phyloP scores from a whole-genome alignment of 2,888 invertebrate genomes.

The Melinopterus prodromus region DNA sequence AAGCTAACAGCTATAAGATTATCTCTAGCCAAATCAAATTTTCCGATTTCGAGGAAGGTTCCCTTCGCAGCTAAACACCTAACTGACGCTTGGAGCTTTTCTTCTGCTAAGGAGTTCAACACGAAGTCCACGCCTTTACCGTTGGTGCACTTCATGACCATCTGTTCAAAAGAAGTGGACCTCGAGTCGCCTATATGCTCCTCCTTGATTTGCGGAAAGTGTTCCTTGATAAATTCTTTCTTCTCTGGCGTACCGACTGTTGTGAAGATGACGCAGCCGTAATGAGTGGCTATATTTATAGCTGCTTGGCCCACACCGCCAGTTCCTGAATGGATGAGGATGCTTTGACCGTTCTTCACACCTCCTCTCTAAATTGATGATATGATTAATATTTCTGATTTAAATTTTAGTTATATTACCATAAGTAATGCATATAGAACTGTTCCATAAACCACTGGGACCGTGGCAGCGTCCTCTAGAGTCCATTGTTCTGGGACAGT shows the following conservation, averaged over 20 bases:
- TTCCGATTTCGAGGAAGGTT: slow-evolving; percentile 85
- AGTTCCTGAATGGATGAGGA: slow-evolving; percentile 68
- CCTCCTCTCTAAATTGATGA: slow-evolving; percentile 12
- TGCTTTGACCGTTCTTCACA: slow-evolving; percentile 51
- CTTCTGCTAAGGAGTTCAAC: slow-evolving; percentile 89
- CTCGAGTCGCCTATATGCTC: slow-evolving; percentile 87
- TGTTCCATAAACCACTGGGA: slow-evolving; percentile 77
- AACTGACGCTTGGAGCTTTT: slow-evolving; percentile 79
- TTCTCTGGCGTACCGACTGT: slow-evolving; percentile 85
- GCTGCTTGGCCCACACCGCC: slow-evolving; percentile 83
- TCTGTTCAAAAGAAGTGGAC: slow-evolving; percentile 86
- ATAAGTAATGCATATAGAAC: slow-evolving; percentile 63
- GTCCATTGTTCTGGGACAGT: slow-evolving; percentile 76
- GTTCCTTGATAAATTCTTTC: slow-evolving; percentile 80
- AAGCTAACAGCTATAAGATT: slow-evolving; percentile 68
- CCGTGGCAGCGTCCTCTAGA: slow-evolving; percentile 77
- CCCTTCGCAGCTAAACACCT: slow-evolving; percentile 69
- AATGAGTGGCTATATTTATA: slow-evolving; percentile 72
- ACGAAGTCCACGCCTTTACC: slow-evolving; percentile 93
- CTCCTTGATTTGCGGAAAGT: slow-evolving; percentile 74
- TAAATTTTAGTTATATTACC: slow-evolving; percentile 82
- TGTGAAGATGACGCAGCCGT: slow-evolving; percentile 73
- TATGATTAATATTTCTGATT: neutral
- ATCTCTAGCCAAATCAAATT: slow-evolving; percentile 78
- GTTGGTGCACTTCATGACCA: slow-evolving; percentile 79